Evolutionary conservation across 2,888 invertebrate genomes (phyloP).

Genomic region (Volucella bombylans): DNA sequence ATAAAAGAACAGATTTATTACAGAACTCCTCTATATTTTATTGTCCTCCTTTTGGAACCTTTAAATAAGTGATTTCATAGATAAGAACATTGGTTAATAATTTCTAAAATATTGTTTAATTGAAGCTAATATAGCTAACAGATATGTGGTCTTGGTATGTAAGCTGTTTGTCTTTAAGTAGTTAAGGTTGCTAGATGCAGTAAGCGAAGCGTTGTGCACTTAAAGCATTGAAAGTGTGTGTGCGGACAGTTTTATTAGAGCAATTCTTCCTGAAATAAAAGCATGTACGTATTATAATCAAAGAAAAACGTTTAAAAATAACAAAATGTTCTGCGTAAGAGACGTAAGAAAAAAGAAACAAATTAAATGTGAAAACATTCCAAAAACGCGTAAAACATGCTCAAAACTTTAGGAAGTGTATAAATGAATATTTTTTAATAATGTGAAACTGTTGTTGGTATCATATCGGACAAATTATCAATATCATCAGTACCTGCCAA

Average conservation of each 20-base stretch:
- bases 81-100: too few relatives aligned
- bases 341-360: neutral
- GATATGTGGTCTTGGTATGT: slow-evolving; percentile 50
- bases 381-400: too few relatives aligned
- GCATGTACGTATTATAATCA: neutral
- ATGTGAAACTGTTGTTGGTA: too few relatives aligned
- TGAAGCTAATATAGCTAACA: slow-evolving; percentile 54
- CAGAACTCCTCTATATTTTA: too few relatives aligned
- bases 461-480: too few relatives aligned
- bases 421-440: too few relatives aligned
- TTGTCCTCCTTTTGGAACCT: too few relatives aligned
- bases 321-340: slow-evolving; percentile 9
- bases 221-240: slow-evolving; percentile 1
- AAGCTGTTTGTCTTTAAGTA: neutral
- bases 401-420: too few relatives aligned
- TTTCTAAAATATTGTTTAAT: neutral
- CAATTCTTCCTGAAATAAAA: slow-evolving; percentile 66
- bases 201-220: slow-evolving; percentile 63
- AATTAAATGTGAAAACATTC: too few relatives aligned
- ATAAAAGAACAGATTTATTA: too few relatives aligned
- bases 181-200: slow-evolving; percentile 58
- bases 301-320: neutral
- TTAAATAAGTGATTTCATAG: too few relatives aligned
- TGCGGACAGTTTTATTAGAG: slow-evolving; percentile 47
- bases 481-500: too few relatives aligned